phyloP scores from a whole-genome alignment of 2,888 invertebrate species.

The Lysandra coridon region DNA sequence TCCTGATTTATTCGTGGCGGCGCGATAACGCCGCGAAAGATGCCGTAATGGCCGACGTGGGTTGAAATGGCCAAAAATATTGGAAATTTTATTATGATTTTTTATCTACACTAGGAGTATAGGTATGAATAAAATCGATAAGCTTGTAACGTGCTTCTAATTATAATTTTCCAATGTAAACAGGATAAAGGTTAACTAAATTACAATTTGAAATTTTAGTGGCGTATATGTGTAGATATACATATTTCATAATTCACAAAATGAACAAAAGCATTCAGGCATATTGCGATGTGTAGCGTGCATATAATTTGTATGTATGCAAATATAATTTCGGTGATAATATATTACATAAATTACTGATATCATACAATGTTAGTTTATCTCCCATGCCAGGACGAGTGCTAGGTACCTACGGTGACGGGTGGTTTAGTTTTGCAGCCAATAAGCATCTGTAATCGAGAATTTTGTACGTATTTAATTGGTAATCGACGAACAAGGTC shows the following conservation, averaged over 20 bases:
- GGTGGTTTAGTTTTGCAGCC: conserved; percentile 5
- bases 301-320: neutral
- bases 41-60: conserved; percentile 62
- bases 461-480: neutral
- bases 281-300: neutral
- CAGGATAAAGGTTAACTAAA: neutral
- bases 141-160: neutral
- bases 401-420: neutral
- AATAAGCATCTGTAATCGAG: conserved; percentile 14
- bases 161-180: neutral
- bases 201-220: neutral
- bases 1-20: conserved; percentile 69
- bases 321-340: neutral
- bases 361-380: neutral
- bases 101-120: conserved; percentile 45
- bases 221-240: neutral
- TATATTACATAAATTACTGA: neutral
- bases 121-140: neutral
- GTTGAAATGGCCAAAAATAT: conserved; percentile 59
- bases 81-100: conserved; percentile 60
- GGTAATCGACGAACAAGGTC: conserved; percentile 26
- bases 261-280: conserved; percentile 6
- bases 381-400: neutral
- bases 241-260: neutral
- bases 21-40: conserved; percentile 68